Conservation (phyloP, 35 echinoderm and acorn worm species). For the Strongylocentrotus purpuratus region DNA sequence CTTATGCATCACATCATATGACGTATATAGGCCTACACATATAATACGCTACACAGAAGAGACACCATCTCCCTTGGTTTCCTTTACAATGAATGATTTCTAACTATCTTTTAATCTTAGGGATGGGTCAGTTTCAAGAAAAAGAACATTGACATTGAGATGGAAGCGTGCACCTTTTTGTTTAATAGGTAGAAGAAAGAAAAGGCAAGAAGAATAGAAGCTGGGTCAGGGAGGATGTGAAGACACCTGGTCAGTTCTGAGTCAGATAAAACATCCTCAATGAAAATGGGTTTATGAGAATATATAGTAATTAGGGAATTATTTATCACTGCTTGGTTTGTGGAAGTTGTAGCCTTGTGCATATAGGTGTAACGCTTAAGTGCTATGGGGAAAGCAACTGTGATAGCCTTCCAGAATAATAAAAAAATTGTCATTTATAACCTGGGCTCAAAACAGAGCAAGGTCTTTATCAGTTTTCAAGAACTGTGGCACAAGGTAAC, state of each 20-base stretch:
- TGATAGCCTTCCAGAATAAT: not conserved
- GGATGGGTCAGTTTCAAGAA: too few relatives aligned
- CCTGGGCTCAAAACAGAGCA: not conserved
- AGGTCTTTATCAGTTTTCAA: not conserved
- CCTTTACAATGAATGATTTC: too few relatives aligned
- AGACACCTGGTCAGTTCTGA: not conserved
- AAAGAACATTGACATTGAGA: not conserved
- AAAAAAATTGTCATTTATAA: too few relatives aligned
- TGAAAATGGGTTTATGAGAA: not conserved
- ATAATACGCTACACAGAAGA: not conserved
- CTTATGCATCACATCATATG: not conserved
- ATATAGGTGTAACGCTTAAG: too few relatives aligned
- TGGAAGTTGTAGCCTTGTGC: not conserved
- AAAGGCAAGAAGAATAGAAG: not conserved
- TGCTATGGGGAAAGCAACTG: too few relatives aligned
- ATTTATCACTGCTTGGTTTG: not conserved
- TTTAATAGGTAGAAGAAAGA: not conserved
- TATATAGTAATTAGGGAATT: not conserved
- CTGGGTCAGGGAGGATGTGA: constrained; percentile 38
- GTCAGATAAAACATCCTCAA: not conserved
- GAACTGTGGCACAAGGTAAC: not conserved
- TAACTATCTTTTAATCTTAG: too few relatives aligned
- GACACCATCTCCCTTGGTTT: too few relatives aligned
- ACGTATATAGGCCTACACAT: not conserved
- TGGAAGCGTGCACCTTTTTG: too few relatives aligned